Base-by-base conservation (phyloP, 2,888 invertebrate species). In the Drosophila imparisetae region DNA sequence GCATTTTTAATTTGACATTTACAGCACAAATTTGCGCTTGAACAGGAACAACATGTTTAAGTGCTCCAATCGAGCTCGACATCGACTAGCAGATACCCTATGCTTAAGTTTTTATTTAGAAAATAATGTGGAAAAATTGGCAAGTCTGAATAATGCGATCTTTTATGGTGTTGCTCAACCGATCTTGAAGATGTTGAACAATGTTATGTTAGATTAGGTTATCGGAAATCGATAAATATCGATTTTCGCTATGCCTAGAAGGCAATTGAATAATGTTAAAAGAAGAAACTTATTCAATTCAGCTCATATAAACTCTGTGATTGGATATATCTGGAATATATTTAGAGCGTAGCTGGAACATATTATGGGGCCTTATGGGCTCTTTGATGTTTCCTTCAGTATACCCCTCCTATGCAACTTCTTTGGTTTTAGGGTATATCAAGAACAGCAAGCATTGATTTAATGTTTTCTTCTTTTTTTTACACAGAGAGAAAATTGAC, bases 1-100 rank as follows among this genome's bases (percentile, higher is more conserved):
- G 89, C 87, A 86, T 86, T 81, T 86, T 86, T 86, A 89, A 86
- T 86, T 85, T 86, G 86, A 86, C 86, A 81, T 86, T 84, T 86
- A 75, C 86, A 83, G 78, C 73, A 85, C 81, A 87, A 81, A 83
- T 85, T 87, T 75, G 59, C 64, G 63, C 72, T 66, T 53, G 49
- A 65, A 49, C 61, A 67, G 24, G 49, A 59, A 50, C 27, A 67
- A 32, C 63, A 57, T 27, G 45, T 15, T 15, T 4, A 15, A 15
- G 8, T 24, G 15, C 15, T 2, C 1, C 0, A 2, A 15, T 8
- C 45, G 2, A 2, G 4, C 8, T 24, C 1, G 0, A 24, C 1
- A 2, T 2, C 24, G 45, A 45, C 45, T 24, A 8, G 45, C 15
- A 45, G 8, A 45, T 45, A 24, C 45, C 45, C 45, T 45, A 45